phyloP scores from a whole-genome alignment of 2,888 invertebrate species.

The Leucoptera coffeella region DNA sequence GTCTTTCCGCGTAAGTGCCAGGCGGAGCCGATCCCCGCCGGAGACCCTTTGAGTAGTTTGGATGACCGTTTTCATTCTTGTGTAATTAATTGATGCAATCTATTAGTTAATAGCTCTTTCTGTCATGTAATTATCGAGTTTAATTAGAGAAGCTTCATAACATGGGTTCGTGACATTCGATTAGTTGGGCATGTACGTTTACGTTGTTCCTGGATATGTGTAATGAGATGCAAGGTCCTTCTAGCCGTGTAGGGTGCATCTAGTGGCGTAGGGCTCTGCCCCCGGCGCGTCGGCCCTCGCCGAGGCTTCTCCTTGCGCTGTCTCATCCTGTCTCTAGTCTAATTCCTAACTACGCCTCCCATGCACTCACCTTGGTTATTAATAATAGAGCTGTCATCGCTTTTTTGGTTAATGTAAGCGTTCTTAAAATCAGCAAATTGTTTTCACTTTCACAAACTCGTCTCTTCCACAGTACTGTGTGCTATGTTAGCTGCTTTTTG shows the following conservation, averaged over 20 bases:
- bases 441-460: conserved; percentile 48
- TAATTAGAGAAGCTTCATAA: conserved; percentile 46
- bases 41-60: conserved; percentile 25
- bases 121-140: conserved; percentile 27
- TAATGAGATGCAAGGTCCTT: conserved; percentile 23
- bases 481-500: conserved; percentile 55
- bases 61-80: conserved; percentile 36
- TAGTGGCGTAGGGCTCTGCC: too few relatives aligned
- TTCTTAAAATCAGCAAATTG: conserved; percentile 45
- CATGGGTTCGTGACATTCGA: conserved; percentile 38
- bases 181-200: conserved; percentile 50
- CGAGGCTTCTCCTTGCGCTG: conserved; percentile 3
- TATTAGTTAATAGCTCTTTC: conserved; percentile 29
- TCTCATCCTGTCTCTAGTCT: conserved; percentile 2
- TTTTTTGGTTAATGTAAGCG: conserved; percentile 49
- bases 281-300: too few relatives aligned
- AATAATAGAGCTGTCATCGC: conserved; percentile 55
- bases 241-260: conserved; percentile 43
- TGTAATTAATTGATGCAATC: conserved; percentile 26
- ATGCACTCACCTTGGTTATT: conserved; percentile 21
- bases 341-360: conserved; percentile 3
- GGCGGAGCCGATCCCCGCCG: too few relatives aligned
- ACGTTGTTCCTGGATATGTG: conserved; percentile 35
- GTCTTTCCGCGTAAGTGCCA: not conserved
- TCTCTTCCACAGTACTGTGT: conserved; percentile 51